Conservation (phyloP, 2,113 vertebrate genomes). For the Hemibagrus wyckioides region DNA sequence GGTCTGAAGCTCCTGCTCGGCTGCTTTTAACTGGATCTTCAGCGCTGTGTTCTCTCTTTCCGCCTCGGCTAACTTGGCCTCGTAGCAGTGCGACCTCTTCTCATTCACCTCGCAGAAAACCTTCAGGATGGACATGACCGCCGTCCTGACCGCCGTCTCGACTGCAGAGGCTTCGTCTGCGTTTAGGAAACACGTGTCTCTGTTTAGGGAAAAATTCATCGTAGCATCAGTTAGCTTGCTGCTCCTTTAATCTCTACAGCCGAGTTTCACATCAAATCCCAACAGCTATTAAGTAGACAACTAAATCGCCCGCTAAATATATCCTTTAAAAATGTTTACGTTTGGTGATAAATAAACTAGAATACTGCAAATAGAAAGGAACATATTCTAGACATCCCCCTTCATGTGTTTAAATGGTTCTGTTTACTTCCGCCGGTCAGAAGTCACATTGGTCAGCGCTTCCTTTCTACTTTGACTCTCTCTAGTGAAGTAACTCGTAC, state of each 20-base stretch:
- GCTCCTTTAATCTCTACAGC: neutral
- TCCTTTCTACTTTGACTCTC: neutral
- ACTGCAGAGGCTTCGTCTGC: constrained; percentile 37
- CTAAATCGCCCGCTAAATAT: neutral
- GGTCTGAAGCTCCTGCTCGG: constrained; percentile 26
- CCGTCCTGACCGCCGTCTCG: constrained; percentile 47
- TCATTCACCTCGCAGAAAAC: constrained; percentile 37
- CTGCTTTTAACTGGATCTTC: constrained; percentile 5
- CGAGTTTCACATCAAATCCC: neutral
- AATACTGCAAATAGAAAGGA: neutral
- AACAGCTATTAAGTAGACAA: no score
- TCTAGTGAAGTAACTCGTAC: neutral
- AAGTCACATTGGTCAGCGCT: neutral
- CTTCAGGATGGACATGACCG: constrained; percentile 44
- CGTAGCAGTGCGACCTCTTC: constrained; percentile 32
- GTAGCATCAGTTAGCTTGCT: neutral
- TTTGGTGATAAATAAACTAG: neutral
- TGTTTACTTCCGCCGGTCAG: constrained; percentile 32
- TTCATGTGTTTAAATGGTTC: neutral
- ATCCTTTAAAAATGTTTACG: neutral
- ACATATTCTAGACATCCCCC: neutral
- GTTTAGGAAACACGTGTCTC: constrained; percentile 13
- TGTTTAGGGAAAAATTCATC: neutral
- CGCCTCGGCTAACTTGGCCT: constrained; percentile 44
- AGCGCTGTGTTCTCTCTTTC: constrained; percentile 51